phyloP scores from a whole-genome alignment of 1,140 invertebrate genomes.

The Pseudomyrmex gracilis region DNA sequence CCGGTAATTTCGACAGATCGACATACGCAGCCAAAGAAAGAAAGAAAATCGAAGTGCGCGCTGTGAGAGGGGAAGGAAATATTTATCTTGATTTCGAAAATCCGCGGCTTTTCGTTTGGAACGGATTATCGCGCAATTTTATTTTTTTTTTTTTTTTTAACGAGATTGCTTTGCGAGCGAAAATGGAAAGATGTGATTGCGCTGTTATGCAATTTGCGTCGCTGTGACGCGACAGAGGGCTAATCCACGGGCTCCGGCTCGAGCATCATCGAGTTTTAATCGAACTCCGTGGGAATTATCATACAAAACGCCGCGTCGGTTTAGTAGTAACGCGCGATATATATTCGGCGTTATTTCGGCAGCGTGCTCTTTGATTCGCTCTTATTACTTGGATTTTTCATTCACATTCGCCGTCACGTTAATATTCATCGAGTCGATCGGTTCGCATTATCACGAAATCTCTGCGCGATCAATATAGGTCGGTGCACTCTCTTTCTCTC shows the following conservation, averaged over 20 bases:
- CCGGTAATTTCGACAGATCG: conserved; percentile 43
- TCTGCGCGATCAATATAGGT: background rate
- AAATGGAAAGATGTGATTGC: conserved; percentile 34
- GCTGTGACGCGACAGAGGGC: background rate
- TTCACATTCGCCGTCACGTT: conserved; percentile 57
- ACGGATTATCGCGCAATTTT: background rate
- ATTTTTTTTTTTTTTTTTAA: background rate
- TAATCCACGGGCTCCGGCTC: background rate
- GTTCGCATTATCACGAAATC: conserved; percentile 41
- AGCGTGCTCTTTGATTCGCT: background rate
- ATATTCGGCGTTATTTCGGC: conserved; percentile 23
- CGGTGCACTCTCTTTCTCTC: too few species aligned
- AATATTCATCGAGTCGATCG: conserved; percentile 58
- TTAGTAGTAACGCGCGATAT: background rate
- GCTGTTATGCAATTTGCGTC: conserved; percentile 17
- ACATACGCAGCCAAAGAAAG: background rate
- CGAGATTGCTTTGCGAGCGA: background rate
- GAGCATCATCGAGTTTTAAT: conserved; percentile 55
- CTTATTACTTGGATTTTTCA: conserved; percentile 53
- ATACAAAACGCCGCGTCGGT: conserved; percentile 35
- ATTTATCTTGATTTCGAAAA: conserved; percentile 3
- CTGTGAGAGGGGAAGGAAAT: background rate
- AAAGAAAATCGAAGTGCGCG: too few species aligned
- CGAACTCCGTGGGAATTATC: conserved; percentile 43
- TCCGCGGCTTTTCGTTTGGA: background rate